Conservation (phyloP, 1,140 invertebrate species). For the Pinna nobilis region DNA sequence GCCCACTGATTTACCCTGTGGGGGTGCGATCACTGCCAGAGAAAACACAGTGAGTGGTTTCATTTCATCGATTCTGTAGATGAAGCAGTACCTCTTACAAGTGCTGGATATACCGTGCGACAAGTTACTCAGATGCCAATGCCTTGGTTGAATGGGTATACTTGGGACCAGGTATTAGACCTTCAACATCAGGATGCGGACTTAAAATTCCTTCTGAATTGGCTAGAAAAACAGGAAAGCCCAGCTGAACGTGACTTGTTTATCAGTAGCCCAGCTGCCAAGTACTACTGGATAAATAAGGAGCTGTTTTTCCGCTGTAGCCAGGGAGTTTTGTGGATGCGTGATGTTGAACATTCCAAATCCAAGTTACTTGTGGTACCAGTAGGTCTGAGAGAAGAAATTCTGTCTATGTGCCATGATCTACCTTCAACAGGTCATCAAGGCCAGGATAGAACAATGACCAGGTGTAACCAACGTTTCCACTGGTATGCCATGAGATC, state of each 20-base stretch:
- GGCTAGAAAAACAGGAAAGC: neutral
- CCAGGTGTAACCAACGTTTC: neutral
- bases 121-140: neutral
- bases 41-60: slow-evolving; percentile 5
- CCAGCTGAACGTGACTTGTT: neutral
- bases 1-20: neutral
- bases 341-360: neutral
- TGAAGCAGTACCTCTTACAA: slow-evolving; percentile 11
- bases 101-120: neutral
- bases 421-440: slow-evolving; percentile 12
- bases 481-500: slow-evolving; percentile 8
- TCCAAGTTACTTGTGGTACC: neutral
- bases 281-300: slow-evolving; percentile 11
- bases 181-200: neutral
- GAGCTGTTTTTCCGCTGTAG: neutral
- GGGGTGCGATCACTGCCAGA: neutral
- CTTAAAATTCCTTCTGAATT: neutral
- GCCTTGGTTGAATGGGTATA: neutral
- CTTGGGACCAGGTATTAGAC: neutral
- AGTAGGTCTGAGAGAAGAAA: neutral
- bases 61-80: neutral
- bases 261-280: neutral
- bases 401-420: neutral
- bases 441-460: neutral
- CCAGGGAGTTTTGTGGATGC: neutral